Base-by-base conservation (phyloP, 2,113 vertebrate genomes). In the Mastomys natalensis region DNA sequence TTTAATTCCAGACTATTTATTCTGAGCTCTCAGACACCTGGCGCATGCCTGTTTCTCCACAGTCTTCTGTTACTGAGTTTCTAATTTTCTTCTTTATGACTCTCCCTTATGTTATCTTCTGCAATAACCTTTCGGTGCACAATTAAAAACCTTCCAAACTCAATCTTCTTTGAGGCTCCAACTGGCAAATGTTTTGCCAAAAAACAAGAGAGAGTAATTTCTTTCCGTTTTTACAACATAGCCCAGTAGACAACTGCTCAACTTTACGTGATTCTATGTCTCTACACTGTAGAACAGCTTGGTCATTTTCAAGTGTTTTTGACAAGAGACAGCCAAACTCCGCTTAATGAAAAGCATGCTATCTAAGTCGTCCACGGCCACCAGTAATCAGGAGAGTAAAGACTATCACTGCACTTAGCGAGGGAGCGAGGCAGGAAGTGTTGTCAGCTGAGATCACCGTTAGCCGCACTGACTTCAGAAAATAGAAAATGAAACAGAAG, bases 11-110 rank as follows among this genome's bases (percentile, higher is more conserved):
- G 53, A 26, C 97, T 95, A 96, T 91, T 97, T 96, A 90, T 96
- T 95, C 93, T 82, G 97, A 17, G 81, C 26, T 64, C 26, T 45
- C 93, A 78, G 94, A 60, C 94, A 97, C 95, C 68, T 96, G 90
- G 91, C 91, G 58, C 82, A 97, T 87, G 95, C 90, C 93, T 96
- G 51, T 76, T 73, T 95, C 93, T 93, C 94, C 62, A 53, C 16
- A 74, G 89, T 48, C 97, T 90, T 97, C 93, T 91, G 80, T 86
- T 94, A 96, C 90, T 60, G 95, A 97, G 95, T 58, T 91, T 96
- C 97, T 93, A 96, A 95, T 97, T 97, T 97, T 97, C 96, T 73
- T 86, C 90, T 96, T 97, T 97, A 98, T 96, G 95, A 96, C 34
- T 80, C 72, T 95, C 82, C 97, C 93, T 97, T 97, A 97, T 97